Evolutionary conservation across 2,888 invertebrate species (phyloP).

Genomic region (Zygothrica quintamaculata): DNA sequence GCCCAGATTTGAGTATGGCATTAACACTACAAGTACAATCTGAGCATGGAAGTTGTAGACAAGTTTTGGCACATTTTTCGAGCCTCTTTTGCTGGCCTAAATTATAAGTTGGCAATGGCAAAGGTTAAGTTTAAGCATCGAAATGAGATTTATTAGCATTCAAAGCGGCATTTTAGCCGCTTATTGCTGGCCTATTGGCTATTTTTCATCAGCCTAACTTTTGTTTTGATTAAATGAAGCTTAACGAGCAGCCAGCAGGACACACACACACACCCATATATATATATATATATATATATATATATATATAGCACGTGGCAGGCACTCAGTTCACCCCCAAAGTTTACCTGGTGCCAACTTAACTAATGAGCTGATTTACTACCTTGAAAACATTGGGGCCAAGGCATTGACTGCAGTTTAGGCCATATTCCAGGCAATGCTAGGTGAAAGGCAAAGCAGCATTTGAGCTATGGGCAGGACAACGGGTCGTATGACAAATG

Average conservation of each 20-base stretch:
- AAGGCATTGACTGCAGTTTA: conserved; percentile 53
- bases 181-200: conserved; percentile 60
- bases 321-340: conserved; percentile 18
- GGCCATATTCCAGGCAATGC: conserved; percentile 2
- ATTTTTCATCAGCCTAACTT: conserved; percentile 78
- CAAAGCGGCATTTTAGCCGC: conserved; percentile 77
- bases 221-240: conserved; percentile 83
- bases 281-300: no score
- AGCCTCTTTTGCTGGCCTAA: conserved; percentile 44
- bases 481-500: conserved; percentile 79
- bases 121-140: conserved; percentile 66
- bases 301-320: no score
- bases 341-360: conserved; percentile 55
- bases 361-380: conserved; percentile 83
- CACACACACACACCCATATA: no score
- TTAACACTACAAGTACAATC: conserved; percentile 37
- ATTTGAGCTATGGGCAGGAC: conserved; percentile 11
- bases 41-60: conserved; percentile 42
- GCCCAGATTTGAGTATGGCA: conserved; percentile 36
- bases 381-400: conserved; percentile 63
- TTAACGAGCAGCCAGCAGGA: conserved; percentile 62
- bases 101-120: conserved; percentile 62
- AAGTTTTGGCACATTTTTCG: conserved; percentile 29
- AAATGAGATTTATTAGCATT: conserved; percentile 82
- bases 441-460: conserved; percentile 1